phyloP scores from a whole-genome alignment of 2,888 invertebrate genomes.

The Tetheella fluctuosa region DNA sequence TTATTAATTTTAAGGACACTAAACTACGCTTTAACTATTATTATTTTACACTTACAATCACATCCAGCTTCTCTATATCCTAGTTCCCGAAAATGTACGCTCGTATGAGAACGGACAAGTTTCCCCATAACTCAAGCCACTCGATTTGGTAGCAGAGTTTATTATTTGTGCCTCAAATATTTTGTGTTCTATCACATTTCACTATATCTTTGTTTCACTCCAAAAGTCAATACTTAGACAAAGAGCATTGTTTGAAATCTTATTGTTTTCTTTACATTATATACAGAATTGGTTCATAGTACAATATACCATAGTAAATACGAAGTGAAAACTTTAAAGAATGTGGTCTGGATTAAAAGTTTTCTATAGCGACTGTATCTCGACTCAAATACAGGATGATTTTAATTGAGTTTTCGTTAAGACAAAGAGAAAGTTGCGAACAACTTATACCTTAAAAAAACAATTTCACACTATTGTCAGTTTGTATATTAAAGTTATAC shows the following conservation, averaged over 20 bases:
- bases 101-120: constrained; percentile 67
- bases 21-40: too few relatives aligned
- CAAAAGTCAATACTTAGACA: constrained; percentile 37
- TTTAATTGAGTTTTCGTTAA: not conserved
- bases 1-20: too few relatives aligned
- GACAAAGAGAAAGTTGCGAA: not conserved
- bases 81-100: constrained; percentile 48
- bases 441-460: not conserved
- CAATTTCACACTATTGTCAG: too few relatives aligned
- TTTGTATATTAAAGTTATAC: too few relatives aligned
- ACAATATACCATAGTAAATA: not conserved
- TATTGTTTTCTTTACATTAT: constrained; percentile 1
- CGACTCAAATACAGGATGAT: constrained; percentile 2
- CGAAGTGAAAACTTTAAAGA: not conserved
- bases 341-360: not conserved
- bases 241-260: constrained; percentile 29
- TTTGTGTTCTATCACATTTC: constrained; percentile 59
- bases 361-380: not conserved
- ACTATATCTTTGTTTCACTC: constrained; percentile 58
- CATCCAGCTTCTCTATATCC: constrained; percentile 48
- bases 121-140: constrained; percentile 81
- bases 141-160: constrained; percentile 78
- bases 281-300: not conserved
- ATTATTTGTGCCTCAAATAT: constrained; percentile 75
- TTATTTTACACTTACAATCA: constrained; percentile 13